phyloP scores from a whole-genome alignment of 2,113 vertebrate species.

The Podilymbus podiceps region DNA sequence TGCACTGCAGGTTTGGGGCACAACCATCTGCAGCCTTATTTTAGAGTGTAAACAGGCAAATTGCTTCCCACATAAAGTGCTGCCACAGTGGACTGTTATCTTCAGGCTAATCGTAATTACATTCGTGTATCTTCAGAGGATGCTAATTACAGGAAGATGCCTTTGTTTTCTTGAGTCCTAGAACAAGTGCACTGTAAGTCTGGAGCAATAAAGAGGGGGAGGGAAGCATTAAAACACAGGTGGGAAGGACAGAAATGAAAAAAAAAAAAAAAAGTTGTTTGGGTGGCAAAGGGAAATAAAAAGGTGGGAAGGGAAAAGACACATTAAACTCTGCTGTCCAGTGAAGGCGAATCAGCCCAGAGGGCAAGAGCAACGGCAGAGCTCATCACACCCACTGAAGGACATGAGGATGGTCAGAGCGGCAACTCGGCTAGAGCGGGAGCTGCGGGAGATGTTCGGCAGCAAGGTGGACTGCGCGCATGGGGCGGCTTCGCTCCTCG shows the following conservation, averaged over 20 bases:
- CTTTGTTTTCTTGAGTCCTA: background rate
- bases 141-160: background rate
- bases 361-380: background rate
- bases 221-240: background rate
- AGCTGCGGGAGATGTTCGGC: rapidly evolving
- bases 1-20: background rate
- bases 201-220: background rate
- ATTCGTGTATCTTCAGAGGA: background rate
- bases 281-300: background rate
- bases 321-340: background rate
- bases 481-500: background rate
- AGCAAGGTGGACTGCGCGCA: background rate
- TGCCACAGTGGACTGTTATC: background rate
- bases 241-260: background rate
- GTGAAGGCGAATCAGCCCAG: background rate
- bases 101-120: background rate
- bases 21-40: background rate
- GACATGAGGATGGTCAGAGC: background rate
- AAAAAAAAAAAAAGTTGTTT: background rate
- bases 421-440: rapidly evolving
- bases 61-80: background rate
- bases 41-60: background rate
- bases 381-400: background rate
- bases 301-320: background rate
- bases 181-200: background rate